Conservation (phyloP, 2,113 vertebrate genomes). For the Platysteira castanea region DNA sequence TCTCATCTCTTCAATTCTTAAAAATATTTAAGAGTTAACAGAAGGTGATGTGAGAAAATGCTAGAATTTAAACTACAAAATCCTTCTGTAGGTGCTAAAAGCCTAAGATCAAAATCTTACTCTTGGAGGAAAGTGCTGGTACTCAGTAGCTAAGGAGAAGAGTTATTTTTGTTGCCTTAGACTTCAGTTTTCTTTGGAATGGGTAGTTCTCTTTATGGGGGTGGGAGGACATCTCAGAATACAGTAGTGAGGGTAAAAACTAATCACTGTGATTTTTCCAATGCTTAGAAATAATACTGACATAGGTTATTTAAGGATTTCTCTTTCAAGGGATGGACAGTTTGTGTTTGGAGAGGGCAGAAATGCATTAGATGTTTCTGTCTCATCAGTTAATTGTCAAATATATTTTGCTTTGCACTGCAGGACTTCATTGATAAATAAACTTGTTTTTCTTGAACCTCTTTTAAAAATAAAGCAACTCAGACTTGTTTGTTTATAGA, state of each 20-base stretch:
- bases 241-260: neutral
- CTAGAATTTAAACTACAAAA: neutral
- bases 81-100: constrained; percentile 40
- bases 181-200: neutral
- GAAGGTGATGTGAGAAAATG: constrained; percentile 41
- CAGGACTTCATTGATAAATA: neutral
- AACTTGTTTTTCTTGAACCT: neutral
- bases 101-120: neutral
- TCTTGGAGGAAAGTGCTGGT: neutral
- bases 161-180: neutral
- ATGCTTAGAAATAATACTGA: neutral
- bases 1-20: constrained; percentile 6
- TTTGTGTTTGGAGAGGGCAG: neutral
- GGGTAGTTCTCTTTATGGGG: neutral
- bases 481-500: neutral
- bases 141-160: neutral
- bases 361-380: neutral
- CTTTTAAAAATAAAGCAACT: neutral
- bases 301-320: neutral
- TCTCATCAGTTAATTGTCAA: neutral
- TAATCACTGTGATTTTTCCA: neutral
- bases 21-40: constrained; percentile 33
- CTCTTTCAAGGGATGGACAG: neutral
- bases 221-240: neutral
- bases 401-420: neutral